Percentiles rank a stretch among this genome's conserved stretches.
Evolutionary conservation across 1,140 invertebrate species (phyloP).

Genomic region (Drosophila subobscura): DNA sequence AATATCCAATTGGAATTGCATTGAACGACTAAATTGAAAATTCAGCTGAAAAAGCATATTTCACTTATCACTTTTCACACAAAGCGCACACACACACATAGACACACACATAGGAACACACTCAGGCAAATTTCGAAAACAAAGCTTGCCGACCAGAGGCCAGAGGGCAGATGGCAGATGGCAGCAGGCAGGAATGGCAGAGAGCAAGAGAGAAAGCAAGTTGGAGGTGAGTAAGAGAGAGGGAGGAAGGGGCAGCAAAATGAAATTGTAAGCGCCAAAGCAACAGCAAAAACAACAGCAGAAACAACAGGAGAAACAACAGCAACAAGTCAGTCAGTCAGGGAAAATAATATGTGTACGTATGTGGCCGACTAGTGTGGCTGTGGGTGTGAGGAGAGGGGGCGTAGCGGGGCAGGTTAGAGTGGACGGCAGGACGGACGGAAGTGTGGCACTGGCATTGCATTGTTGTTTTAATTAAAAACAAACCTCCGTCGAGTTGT

Average conservation of each 20-base stretch:
- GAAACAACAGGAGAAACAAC: constrained; percentile 37
- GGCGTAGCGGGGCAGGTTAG: constrained; percentile 26
- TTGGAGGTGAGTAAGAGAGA: not conserved
- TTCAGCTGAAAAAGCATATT: constrained; percentile 78
- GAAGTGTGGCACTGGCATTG: constrained; percentile 55
- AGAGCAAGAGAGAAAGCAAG: too few relatives aligned
- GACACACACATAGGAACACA: too few relatives aligned
- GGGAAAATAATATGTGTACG: constrained; percentile 56
- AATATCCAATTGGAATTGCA: constrained; percentile 79
- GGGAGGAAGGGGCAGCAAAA: constrained; percentile 32
- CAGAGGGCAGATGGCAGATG: constrained; percentile 3
- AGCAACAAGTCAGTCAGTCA: constrained; percentile 60
- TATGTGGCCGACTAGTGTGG: not conserved
- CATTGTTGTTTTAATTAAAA: constrained; percentile 81
- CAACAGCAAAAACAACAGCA: constrained; percentile 34
- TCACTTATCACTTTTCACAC: constrained; percentile 80
- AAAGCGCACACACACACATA: constrained; percentile 46
- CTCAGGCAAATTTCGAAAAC: constrained; percentile 37
- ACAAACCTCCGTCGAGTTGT: constrained; percentile 59
- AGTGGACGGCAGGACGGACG: constrained; percentile 21
- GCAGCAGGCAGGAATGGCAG: not conserved
- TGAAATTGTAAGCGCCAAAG: constrained; percentile 77
- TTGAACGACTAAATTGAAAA: constrained; percentile 79
- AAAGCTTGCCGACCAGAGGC: constrained; percentile 31
- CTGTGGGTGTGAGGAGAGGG: constrained; percentile 5